These are phyloP conservation scores for Thecocarcelia acutangulata DNA, from an alignment of 2,888 invertebrate species.

Conservation along the genomic window DNA sequence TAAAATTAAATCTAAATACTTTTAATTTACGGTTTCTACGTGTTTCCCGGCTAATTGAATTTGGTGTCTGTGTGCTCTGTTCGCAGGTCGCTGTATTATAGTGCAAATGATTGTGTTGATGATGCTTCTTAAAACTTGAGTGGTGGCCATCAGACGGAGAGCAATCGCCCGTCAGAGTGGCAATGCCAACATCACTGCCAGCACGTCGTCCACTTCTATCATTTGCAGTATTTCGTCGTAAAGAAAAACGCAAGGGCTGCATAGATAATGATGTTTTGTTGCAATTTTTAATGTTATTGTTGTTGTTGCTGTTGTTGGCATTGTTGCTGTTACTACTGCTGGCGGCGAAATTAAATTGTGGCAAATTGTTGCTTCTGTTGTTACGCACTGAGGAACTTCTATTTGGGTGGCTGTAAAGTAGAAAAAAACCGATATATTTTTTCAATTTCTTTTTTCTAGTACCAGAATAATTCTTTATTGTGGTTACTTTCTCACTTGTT, in stretches of 20 bases:
- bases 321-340: conserved; percentile 44
- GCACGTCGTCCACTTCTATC: conserved; percentile 10
- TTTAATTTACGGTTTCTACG: conserved; percentile 83
- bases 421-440: not conserved
- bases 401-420: conserved; percentile 75
- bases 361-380: conserved; percentile 58
- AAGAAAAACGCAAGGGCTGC: conserved; percentile 60
- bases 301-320: conserved; percentile 13
- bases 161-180: conserved; percentile 46
- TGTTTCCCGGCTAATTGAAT: conserved; percentile 87
- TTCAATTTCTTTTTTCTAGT: conserved; percentile 12
- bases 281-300: conserved; percentile 7
- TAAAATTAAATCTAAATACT: conserved; percentile 84
- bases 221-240: conserved; percentile 43
- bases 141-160: conserved; percentile 27
- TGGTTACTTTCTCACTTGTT: conserved; percentile 11
- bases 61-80: conserved; percentile 88
- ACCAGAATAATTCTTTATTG: conserved; percentile 10
- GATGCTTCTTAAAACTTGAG: conserved; percentile 51
- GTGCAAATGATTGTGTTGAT: conserved; percentile 73
- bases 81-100: conserved; percentile 82
- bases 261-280: conserved; percentile 41
- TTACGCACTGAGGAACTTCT: conserved; percentile 77
- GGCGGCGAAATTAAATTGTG: conserved; percentile 55
- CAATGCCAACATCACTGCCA: conserved; percentile 36